Percentiles rank a stretch among this genome's conserved stretches.
Conservation (phyloP, 2,797 vertebrate genomes). For the Spinus olivaceus region DNA sequence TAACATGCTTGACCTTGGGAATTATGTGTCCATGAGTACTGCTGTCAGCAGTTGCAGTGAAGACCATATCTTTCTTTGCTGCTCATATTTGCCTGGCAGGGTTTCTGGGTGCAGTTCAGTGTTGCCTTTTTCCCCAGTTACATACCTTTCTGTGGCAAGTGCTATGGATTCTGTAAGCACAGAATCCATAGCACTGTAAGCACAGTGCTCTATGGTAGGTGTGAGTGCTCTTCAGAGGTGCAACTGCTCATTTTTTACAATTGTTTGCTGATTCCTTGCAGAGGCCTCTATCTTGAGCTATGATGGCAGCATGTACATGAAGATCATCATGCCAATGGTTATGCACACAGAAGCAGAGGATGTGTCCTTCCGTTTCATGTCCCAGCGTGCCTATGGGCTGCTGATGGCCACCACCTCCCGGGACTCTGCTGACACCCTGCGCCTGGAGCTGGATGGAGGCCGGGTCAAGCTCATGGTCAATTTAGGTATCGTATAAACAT, state of each 20-base stretch:
- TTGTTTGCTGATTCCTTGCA: constrained; percentile 65
- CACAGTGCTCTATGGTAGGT: accelerated
- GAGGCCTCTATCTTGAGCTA: constrained; percentile 94
- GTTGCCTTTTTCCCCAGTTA: not conserved
- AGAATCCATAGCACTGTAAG: too few species aligned
- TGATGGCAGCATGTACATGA: constrained; percentile 99
- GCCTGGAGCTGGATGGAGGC: constrained; percentile 92
- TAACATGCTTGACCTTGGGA: not conserved
- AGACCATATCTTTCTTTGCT: not conserved
- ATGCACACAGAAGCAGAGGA: constrained; percentile 97
- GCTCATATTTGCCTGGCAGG: not conserved
- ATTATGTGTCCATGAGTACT: not conserved
- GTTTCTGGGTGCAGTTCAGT: not conserved
- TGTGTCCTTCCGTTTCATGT: constrained; percentile 95
- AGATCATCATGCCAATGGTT: constrained; percentile 89
- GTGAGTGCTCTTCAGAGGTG: not conserved
- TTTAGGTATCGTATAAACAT: constrained; percentile 90
- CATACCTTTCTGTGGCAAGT: not conserved
- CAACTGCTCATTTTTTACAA: not conserved
- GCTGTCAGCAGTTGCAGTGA: not conserved
- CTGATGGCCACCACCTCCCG: constrained; percentile 93
- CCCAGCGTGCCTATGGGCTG: constrained; percentile 92
- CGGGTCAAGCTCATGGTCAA: constrained; percentile 97
- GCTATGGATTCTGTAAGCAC: not conserved
- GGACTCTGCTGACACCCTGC: constrained; percentile 91